These are phyloP conservation scores for Conopomorpha cramerella DNA, from an alignment of 1,140 invertebrate genomes.

Conservation along the genomic window DNA sequence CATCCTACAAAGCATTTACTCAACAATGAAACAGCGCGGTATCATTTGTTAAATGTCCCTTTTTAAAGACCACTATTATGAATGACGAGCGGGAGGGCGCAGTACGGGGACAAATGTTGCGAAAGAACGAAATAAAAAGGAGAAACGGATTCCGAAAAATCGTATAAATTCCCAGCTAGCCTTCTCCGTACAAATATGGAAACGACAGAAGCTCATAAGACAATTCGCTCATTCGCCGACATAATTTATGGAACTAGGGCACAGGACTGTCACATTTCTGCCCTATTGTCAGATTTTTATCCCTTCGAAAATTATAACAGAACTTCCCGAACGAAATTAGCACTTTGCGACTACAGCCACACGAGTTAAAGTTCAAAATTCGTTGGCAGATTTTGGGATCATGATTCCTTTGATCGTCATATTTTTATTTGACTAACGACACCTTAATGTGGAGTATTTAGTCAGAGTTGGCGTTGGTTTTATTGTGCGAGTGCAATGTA, in stretches of 20 bases:
- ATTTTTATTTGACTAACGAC: slow-evolving; percentile 47
- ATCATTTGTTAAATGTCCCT: slow-evolving; percentile 58
- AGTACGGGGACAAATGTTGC: slow-evolving; percentile 16
- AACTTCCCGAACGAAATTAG: too few species aligned
- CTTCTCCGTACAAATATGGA: slow-evolving; percentile 3
- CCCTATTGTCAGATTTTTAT: slow-evolving; percentile 46
- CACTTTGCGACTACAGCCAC: slow-evolving; percentile 8
- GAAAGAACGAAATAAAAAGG: background rate
- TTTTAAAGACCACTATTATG: slow-evolving; percentile 47
- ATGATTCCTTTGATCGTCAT: too few species aligned
- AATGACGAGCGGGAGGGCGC: slow-evolving; percentile 27
- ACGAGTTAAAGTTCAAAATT: slow-evolving; percentile 10
- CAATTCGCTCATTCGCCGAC: slow-evolving; percentile 36
- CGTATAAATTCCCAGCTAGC: too few species aligned
- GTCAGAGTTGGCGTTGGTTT: slow-evolving; percentile 34
- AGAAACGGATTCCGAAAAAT: too few species aligned
- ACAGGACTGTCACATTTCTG: slow-evolving; percentile 34
- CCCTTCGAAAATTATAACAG: too few species aligned
- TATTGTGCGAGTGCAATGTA: slow-evolving; percentile 51
- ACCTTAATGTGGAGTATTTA: slow-evolving; percentile 53
- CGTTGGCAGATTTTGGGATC: slow-evolving; percentile 1
- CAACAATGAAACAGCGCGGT: slow-evolving; percentile 42
- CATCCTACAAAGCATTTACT: too few species aligned
- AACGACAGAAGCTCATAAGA: slow-evolving; percentile 25
- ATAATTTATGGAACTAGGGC: slow-evolving; percentile 44